A percentile compares a stretch with the other conserved stretches of the same genome.
Conservation (phyloP, 2,113 vertebrate genomes). For the Cyanoderma ruficeps region DNA sequence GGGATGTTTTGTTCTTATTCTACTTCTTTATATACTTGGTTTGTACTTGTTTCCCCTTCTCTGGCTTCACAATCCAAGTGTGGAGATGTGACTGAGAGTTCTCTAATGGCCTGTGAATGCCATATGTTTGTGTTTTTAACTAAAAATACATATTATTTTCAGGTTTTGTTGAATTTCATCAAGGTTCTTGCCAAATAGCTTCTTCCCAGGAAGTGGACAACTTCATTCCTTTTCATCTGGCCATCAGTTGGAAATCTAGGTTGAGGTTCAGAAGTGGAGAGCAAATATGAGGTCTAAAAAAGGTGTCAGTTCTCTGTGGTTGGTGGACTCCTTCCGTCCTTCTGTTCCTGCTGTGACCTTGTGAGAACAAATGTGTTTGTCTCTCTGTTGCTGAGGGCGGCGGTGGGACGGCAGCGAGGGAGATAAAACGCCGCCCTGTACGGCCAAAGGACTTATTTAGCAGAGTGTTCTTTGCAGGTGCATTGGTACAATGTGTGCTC, state of each 20-base stretch:
- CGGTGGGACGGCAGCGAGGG: not conserved
- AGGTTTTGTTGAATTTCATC: not conserved
- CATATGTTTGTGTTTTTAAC: not conserved
- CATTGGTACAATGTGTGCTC: rapidly evolving
- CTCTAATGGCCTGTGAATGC: not conserved
- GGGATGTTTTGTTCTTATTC: not conserved
- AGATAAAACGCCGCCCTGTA: not conserved
- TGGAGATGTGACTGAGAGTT: not conserved
- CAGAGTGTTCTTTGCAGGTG: not conserved
- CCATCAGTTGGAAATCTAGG: not conserved
- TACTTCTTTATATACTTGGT: not conserved
- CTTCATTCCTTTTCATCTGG: not conserved
- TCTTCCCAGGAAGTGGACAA: not conserved
- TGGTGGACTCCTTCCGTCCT: not conserved
- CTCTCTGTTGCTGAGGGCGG: not conserved
- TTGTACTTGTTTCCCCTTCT: not conserved
- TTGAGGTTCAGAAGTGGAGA: not conserved
- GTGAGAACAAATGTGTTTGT: not conserved
- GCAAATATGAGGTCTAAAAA: not conserved
- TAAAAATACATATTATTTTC: not conserved
- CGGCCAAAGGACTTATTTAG: not conserved
- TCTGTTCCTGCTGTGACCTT: not conserved
- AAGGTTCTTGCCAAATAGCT: not conserved
- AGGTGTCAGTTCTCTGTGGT: not conserved
- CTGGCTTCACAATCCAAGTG: not conserved